Evolutionary conservation across 2,113 vertebrate genomes (phyloP).

Genomic region (Conger conger): DNA sequence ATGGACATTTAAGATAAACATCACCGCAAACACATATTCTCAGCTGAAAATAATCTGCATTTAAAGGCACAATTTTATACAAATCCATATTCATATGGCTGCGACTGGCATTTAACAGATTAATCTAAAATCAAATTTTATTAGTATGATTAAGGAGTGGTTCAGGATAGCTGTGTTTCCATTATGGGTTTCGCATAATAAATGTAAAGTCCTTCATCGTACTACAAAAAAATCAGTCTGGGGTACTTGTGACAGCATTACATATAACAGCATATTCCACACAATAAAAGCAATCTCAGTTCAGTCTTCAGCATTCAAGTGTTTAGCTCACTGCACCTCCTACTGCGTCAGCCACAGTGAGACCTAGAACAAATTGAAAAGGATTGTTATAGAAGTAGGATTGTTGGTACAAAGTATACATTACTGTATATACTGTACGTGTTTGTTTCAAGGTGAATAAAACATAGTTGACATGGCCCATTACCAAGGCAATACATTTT

Average conservation of each 20-base stretch:
- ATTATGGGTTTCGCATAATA: background rate
- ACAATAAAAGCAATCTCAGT: conserved; percentile 10
- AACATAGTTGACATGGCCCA: no score
- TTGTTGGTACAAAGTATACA: no score
- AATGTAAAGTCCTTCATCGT: background rate
- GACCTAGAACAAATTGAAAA: background rate
- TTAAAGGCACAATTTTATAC: background rate
- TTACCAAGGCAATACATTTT: background rate
- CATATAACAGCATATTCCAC: background rate
- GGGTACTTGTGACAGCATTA: background rate
- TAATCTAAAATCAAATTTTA: no score
- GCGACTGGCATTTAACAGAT: background rate
- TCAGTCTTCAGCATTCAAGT: background rate
- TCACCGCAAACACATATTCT: background rate
- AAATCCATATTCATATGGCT: background rate
- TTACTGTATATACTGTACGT: no score
- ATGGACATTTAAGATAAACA: background rate
- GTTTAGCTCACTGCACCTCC: background rate
- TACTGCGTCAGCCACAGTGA: background rate
- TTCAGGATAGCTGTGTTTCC: background rate
- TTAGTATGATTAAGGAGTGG: background rate
- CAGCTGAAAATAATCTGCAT: background rate
- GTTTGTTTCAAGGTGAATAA: no score
- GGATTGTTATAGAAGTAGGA: no score
- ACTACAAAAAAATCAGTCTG: background rate